Conservation (phyloP, 1,140 invertebrate species). For the Cherax quadricarinatus region DNA sequence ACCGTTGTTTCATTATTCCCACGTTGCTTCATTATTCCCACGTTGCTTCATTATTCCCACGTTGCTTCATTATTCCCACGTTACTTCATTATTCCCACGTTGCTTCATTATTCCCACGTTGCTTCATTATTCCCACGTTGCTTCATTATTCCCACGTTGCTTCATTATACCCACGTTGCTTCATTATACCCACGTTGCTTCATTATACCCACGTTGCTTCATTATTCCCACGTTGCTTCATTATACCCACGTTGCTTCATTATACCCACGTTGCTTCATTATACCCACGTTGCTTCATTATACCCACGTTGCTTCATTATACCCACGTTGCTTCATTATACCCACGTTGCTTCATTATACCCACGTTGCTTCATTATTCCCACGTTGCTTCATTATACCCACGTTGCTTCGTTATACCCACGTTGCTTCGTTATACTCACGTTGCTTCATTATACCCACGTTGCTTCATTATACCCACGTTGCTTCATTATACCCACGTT, state of each 20-base stretch:
- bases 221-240: too few relatives aligned
- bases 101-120: too few relatives aligned
- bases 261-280: too few relatives aligned
- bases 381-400: neutral
- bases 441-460: too few relatives aligned
- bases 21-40: neutral
- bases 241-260: neutral
- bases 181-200: too few relatives aligned
- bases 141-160: neutral
- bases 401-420: too few relatives aligned
- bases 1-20: neutral
- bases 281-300: neutral
- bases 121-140: neutral
- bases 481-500: too few relatives aligned
- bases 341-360: neutral
- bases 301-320: neutral
- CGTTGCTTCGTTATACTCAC: neutral
- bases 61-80: neutral
- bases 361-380: neutral
- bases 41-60: neutral
- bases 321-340: neutral
- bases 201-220: neutral
- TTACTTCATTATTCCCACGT: too few relatives aligned
- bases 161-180: too few relatives aligned
- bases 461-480: neutral